These are phyloP conservation scores for Augiades crinisus DNA, from an alignment of 2,888 invertebrate species.

Conservation along the genomic window DNA sequence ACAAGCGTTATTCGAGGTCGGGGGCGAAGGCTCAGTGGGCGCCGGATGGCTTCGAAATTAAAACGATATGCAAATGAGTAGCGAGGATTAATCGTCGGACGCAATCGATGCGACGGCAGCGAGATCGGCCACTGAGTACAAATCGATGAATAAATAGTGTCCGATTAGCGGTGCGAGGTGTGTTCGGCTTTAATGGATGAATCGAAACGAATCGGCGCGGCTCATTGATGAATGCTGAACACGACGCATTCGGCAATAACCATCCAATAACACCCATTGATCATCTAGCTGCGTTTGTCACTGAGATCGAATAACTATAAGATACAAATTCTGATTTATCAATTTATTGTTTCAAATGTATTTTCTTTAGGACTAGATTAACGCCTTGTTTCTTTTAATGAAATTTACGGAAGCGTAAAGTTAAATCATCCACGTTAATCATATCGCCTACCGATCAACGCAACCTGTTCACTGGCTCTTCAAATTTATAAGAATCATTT, in stretches of 20 bases:
- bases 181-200: slow-evolving; percentile 60
- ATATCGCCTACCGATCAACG: slow-evolving; percentile 44
- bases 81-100: slow-evolving; percentile 67
- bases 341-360: too few species aligned
- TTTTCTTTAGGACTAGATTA: too few species aligned
- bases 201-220: slow-evolving; percentile 50
- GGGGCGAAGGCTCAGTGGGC: slow-evolving; percentile 65
- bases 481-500: too few species aligned
- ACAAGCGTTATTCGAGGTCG: slow-evolving; percentile 68
- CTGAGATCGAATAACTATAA: too few species aligned
- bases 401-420: background rate
- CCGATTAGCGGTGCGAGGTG: slow-evolving; percentile 66
- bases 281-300: background rate
- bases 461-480: slow-evolving; percentile 31
- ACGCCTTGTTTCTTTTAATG: too few species aligned
- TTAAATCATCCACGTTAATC: slow-evolving; percentile 56
- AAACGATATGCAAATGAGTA: slow-evolving; percentile 75
- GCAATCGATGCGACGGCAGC: slow-evolving; percentile 68
- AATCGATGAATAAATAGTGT: slow-evolving; percentile 74
- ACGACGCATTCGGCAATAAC: slow-evolving; percentile 51
- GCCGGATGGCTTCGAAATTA: slow-evolving; percentile 75
- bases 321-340: too few species aligned
- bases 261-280: background rate
- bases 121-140: slow-evolving; percentile 67
- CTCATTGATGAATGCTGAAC: slow-evolving; percentile 57